Evolutionary conservation across 2,797 vertebrate genomes (phyloP), one percentile per base, ranked within the genome.

Genomic region (Valencia hispanica): DNA sequence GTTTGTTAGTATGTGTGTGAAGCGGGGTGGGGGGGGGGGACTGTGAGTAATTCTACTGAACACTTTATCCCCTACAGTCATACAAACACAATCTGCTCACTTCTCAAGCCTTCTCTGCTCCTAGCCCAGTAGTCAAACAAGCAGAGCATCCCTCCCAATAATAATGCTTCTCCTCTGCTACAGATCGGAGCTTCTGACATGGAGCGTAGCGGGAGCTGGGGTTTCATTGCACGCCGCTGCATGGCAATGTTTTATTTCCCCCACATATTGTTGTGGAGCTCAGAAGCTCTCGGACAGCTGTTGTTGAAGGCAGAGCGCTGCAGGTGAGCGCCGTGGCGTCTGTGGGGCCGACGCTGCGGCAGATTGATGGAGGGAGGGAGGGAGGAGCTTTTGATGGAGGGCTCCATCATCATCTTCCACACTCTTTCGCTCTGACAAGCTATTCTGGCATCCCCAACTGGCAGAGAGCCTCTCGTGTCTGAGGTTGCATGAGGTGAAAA

Each of bases 31-130:
- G n/a, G 43, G 50, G 50, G 75, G 34, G 1, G 2, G 47, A 3
- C 6, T 77, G 53, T 80, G 85, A 86, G 80, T 75, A 80, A 88
- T 80, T 50, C 79, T 63, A 7, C 63, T 0, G 81, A 82, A 88
- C 88, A 86, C 73, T 86, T 82, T 73, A 88, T 89, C 88, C 86
- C 79, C 73, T n/a, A 61, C 77, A 81, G 72, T 76, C 79, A 47
- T 78, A 73, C 72, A 0, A 70, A 50, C 27, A 70, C 88, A 82
- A 48, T 85, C 84, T 88, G 86, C 77, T 55, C 75, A 9, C n/a
- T 10, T 68, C 57, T 47, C 39, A 30, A 77, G 70, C 17, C 50
- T 59, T 68, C 69, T 80, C 53, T 59, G 61, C 76, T 55, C n/a
- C 59, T 30, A 27, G 41, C 68, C 25, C 43, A 34, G 61, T 36